Conservation (phyloP, 30 jellyfish, hydroid and myxozoan genomes). For the Pseudorhiza aurosa region DNA sequence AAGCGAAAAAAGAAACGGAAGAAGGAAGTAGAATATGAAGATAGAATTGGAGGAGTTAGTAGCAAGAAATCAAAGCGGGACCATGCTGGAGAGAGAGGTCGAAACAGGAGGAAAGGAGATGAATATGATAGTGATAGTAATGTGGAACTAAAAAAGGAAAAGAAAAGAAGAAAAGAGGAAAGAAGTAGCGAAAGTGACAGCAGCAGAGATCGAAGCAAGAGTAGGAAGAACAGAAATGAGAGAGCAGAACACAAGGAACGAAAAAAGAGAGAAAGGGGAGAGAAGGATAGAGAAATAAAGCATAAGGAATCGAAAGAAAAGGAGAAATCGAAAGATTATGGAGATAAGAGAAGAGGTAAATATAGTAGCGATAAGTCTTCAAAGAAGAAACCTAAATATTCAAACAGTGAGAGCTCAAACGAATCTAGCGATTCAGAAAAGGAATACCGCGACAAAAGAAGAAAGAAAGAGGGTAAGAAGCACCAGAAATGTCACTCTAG, state of each 20-base stretch:
- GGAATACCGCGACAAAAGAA: conserved; percentile 1
- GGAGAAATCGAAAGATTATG: not conserved
- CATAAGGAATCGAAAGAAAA: conserved; percentile 19
- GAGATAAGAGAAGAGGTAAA: not conserved
- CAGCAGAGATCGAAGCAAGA: not conserved
- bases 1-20: conserved; percentile 19
- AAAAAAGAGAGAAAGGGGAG: not conserved
- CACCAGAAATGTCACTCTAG: conserved; percentile 63
- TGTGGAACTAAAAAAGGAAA: not conserved
- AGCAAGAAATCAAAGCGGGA: conserved; percentile 12
- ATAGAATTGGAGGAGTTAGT: not conserved
- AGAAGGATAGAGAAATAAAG: not conserved
- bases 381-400: conserved; percentile 1
- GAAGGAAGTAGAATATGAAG: conserved; percentile 8
- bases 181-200: not conserved
- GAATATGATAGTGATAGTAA: not conserved
- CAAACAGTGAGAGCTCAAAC: conserved; percentile 19
- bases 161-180: not conserved
- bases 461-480: conserved; percentile 64
- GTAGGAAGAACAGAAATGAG: conserved; percentile 4
- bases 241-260: not conserved
- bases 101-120: conserved; percentile 1
- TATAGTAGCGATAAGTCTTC: conserved; percentile 4
- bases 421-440: conserved; percentile 39
- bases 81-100: not conserved